Conservation (phyloP, 2,797 vertebrate species). For the Sparus aurata region DNA sequence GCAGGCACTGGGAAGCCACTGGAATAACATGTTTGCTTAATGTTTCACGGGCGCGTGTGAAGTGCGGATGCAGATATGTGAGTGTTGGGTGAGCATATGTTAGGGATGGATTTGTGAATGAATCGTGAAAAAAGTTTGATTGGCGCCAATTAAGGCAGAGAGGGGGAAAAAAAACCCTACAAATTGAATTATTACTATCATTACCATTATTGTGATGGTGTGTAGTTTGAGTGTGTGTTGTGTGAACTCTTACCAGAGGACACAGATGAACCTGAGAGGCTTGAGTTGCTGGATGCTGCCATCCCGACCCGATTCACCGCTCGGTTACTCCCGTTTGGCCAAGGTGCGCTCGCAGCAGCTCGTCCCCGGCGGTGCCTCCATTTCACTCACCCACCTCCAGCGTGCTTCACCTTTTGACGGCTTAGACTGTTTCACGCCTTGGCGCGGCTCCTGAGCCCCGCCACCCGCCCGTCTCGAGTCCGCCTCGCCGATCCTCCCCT, state of each 20-base stretch:
- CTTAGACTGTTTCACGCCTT: constrained; percentile 49
- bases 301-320: constrained; percentile 82
- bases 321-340: constrained; percentile 72
- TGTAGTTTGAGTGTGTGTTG: constrained; percentile 1
- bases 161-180: background rate
- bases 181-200: background rate
- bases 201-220: background rate
- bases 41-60: background rate
- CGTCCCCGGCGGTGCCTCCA: constrained; percentile 85
- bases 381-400: constrained; percentile 60
- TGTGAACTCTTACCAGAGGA: constrained; percentile 92
- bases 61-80: constrained; percentile 11
- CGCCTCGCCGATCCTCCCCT: constrained; percentile 36
- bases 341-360: constrained; percentile 78
- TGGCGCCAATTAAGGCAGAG: background rate
- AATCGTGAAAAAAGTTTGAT: constrained; percentile 47
- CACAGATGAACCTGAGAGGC: constrained; percentile 96
- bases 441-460: constrained; percentile 17
- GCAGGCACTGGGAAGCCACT: constrained; percentile 9
- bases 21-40: constrained; percentile 5
- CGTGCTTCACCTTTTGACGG: constrained; percentile 43
- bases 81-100: background rate
- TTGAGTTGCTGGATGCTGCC: constrained; percentile 98
- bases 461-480: constrained; percentile 37
- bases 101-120: background rate